These are phyloP conservation scores for Hypomesus transpacificus DNA, from an alignment of 2,113 vertebrate genomes.

Conservation along the genomic window DNA sequence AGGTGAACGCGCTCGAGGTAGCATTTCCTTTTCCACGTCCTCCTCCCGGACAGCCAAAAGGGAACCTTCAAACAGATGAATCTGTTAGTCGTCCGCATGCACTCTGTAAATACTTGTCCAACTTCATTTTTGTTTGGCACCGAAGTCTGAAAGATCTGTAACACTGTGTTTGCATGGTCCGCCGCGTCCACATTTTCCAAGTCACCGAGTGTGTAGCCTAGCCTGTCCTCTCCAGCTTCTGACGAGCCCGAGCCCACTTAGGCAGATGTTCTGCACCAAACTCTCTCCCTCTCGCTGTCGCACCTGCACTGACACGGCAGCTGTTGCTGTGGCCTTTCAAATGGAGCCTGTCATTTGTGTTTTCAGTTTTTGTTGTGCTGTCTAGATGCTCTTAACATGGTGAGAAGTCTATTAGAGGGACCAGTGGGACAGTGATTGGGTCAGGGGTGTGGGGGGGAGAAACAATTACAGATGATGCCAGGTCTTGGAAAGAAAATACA, in stretches of 20 bases:
- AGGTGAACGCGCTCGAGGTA: background rate
- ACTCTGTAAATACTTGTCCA: background rate
- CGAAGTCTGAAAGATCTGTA: background rate
- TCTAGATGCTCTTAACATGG: background rate
- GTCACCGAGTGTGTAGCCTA: conserved; percentile 16
- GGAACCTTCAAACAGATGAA: background rate
- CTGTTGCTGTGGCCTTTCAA: conserved; percentile 39
- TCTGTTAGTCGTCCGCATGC: background rate
- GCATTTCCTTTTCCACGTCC: conserved; percentile 15
- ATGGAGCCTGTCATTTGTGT: conserved; percentile 16
- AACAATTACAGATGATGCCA: conserved; percentile 14
- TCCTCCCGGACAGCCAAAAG: background rate
- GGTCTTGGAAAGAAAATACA: background rate
- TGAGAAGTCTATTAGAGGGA: conserved; percentile 10
- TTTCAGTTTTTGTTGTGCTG: background rate
- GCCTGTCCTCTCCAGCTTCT: conserved; percentile 7
- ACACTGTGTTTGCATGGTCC: conserved; percentile 19
- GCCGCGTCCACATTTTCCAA: conserved; percentile 37
- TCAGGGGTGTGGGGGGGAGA: background rate
- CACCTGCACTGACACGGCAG: conserved; percentile 39
- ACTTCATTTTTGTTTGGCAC: background rate
- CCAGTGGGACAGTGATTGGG: conserved; percentile 5
- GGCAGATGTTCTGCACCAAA: conserved; percentile 46
- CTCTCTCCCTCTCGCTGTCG: conserved; percentile 29
- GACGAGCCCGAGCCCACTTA: conserved; percentile 22